Percentiles rank a stretch among this genome's conserved stretches.
These are phyloP conservation scores for Hippoglossus hippoglossus DNA, from an alignment of 2,797 vertebrate genomes.

Conservation along the genomic window DNA sequence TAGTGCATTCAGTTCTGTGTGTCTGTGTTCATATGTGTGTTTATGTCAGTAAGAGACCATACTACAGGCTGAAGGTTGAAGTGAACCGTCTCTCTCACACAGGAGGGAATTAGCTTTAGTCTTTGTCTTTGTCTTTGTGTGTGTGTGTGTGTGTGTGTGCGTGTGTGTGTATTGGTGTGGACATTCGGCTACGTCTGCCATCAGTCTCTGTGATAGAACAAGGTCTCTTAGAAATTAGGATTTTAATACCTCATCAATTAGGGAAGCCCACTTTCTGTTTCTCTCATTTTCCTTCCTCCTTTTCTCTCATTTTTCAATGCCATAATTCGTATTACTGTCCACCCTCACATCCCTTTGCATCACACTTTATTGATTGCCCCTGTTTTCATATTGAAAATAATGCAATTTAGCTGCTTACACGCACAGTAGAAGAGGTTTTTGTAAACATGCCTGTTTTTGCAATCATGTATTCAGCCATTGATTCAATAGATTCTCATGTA, in stretches of 20 bases:
- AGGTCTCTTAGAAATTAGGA: constrained; percentile 73
- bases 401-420: constrained; percentile 46
- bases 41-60: neutral
- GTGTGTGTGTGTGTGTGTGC: constrained; percentile 3
- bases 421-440: constrained; percentile 16
- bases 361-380: constrained; percentile 55
- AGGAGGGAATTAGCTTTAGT: constrained; percentile 21
- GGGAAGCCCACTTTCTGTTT: constrained; percentile 49
- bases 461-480: constrained; percentile 29
- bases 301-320: constrained; percentile 44
- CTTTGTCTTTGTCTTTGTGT: constrained; percentile 7
- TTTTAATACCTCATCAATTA: constrained; percentile 81
- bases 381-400: constrained; percentile 60
- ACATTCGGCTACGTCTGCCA: constrained; percentile 36
- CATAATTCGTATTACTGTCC: constrained; percentile 43
- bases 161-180: constrained; percentile 2
- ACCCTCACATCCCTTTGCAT: constrained; percentile 26
- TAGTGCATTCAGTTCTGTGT: too few species aligned
- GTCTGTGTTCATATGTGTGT: too few species aligned
- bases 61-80: constrained; percentile 43
- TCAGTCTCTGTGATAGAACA: constrained; percentile 74
- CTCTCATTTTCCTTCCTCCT: constrained; percentile 44
- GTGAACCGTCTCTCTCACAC: constrained; percentile 32
- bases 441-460: constrained; percentile 33
- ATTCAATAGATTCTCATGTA: constrained; percentile 29